These are phyloP conservation scores for Andrena cerasifolii DNA, from an alignment of 1,140 invertebrate species.

Conservation along the genomic window DNA sequence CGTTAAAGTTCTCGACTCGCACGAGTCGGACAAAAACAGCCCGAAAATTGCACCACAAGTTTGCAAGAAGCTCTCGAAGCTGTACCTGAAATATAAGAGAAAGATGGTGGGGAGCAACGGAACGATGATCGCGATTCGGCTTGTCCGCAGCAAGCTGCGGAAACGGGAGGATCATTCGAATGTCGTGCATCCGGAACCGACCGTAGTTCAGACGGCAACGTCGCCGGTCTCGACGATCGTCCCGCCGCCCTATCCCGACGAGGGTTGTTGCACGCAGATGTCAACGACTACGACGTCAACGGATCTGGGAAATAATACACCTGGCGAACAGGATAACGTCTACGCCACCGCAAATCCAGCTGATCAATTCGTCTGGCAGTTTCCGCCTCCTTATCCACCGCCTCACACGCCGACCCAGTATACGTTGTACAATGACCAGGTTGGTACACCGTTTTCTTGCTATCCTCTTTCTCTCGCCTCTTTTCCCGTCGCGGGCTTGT, in stretches of 20 bases:
- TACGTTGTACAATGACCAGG: slow-evolving; percentile 91
- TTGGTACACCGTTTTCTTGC: slow-evolving; percentile 75
- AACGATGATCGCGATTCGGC: slow-evolving; percentile 91
- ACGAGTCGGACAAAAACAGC: slow-evolving; percentile 63
- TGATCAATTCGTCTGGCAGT: slow-evolving; percentile 89
- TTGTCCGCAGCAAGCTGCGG: slow-evolving; percentile 93
- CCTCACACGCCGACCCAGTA: slow-evolving; percentile 85
- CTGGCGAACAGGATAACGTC: slow-evolving; percentile 73
- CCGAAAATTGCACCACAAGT: slow-evolving; percentile 72
- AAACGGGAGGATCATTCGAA: slow-evolving; percentile 90
- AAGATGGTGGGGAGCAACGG: slow-evolving; percentile 90
- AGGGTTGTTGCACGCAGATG: slow-evolving; percentile 63
- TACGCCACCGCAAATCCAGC: slow-evolving; percentile 76
- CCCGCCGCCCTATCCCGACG: slow-evolving; percentile 59
- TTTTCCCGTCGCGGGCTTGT: neutral
- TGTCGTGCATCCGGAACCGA: slow-evolving; percentile 85
- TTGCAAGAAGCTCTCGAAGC: slow-evolving; percentile 73
- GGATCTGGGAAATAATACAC: slow-evolving; percentile 54
- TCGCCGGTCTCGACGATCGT: slow-evolving; percentile 56
- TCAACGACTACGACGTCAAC: slow-evolving; percentile 64
- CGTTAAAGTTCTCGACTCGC: slow-evolving; percentile 59
- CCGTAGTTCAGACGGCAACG: slow-evolving; percentile 84
- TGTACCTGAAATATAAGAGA: slow-evolving; percentile 78
- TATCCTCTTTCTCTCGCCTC: neutral
- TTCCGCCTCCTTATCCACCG: slow-evolving; percentile 86